These are phyloP conservation scores for Cebus imitator DNA, from an alignment of 2,113 vertebrate genomes.

Conservation along the genomic window DNA sequence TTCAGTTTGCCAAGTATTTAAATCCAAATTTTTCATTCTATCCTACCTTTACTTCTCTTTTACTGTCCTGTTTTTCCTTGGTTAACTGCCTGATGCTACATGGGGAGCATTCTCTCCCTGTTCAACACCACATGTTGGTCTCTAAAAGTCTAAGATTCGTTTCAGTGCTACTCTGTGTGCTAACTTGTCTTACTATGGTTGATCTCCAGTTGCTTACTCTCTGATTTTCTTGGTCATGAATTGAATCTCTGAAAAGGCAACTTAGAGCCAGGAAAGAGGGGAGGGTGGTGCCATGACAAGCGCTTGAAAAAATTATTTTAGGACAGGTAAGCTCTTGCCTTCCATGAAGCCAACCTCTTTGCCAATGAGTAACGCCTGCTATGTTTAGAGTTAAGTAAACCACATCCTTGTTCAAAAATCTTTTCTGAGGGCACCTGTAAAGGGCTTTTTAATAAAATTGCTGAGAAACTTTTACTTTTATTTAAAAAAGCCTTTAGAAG, in stretches of 20 bases:
- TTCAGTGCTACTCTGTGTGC: neutral
- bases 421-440: neutral
- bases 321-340: constrained; percentile 45
- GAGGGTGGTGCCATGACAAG: neutral
- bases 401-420: neutral
- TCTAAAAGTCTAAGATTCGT: neutral
- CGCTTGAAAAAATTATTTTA: neutral
- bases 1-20: neutral
- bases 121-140: neutral
- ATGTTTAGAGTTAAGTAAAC: neutral
- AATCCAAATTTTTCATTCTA: neutral
- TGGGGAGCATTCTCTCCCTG: neutral
- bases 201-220: neutral
- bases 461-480: neutral
- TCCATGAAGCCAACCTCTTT: neutral
- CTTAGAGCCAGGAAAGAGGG: neutral
- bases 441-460: neutral
- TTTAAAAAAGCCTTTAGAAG: neutral
- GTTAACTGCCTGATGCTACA: neutral
- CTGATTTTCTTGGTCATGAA: neutral
- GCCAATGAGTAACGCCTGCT: neutral
- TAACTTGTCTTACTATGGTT: neutral
- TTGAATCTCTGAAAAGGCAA: neutral
- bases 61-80: no score
- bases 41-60: neutral